Evolutionary conservation across 1,140 invertebrate genomes (phyloP).

Genomic region (Panonychus citri): DNA sequence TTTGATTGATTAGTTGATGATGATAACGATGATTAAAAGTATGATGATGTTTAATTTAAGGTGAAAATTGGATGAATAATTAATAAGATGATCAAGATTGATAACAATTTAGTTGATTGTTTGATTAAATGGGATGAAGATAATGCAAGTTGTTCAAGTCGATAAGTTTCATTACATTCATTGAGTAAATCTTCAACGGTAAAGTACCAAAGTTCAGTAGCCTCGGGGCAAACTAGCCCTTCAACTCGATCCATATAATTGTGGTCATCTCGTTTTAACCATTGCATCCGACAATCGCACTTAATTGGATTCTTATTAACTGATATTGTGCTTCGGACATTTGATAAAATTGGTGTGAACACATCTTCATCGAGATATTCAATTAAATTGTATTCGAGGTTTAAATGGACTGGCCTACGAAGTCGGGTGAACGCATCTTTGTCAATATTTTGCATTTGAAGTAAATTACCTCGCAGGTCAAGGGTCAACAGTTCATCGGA

Average conservation of each 20-base stretch:
- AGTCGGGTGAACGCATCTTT: conserved; percentile 2
- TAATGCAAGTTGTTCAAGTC: background rate
- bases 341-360: background rate
- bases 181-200: background rate
- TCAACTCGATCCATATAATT: conserved; percentile 3
- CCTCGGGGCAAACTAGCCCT: background rate
- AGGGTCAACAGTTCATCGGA: background rate
- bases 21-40: no score
- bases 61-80: no score
- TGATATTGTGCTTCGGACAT: background rate
- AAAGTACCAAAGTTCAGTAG: conserved; percentile 2
- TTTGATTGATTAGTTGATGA: no score
- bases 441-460: background rate
- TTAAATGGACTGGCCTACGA: background rate
- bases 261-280: background rate
- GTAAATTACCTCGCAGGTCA: background rate
- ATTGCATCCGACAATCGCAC: conserved; percentile 4
- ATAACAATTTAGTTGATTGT: no score
- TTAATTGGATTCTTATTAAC: background rate
- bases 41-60: no score
- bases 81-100: no score
- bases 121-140: background rate
- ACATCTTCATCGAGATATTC: conserved; percentile 1
- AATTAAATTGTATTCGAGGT: background rate
- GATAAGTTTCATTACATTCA: background rate